These are phyloP conservation scores for Tinamus major DNA, from an alignment of 2,797 vertebrate genomes.

Conservation along the genomic window DNA sequence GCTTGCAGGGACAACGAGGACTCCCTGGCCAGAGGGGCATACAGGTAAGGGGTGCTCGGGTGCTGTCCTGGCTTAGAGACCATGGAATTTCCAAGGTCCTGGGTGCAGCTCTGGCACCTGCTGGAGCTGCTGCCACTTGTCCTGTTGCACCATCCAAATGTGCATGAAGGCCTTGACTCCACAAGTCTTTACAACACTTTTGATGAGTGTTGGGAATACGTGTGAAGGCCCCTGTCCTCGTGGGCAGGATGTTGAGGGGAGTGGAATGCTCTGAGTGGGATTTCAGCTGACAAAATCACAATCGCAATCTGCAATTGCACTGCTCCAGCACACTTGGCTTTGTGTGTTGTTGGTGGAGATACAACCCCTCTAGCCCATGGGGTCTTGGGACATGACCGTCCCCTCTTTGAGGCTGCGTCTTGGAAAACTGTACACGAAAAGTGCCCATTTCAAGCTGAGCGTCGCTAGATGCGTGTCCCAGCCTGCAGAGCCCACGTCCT, in stretches of 20 bases:
- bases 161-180: fast-evolving
- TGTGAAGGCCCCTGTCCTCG: fast-evolving
- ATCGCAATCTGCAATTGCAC: too few species aligned
- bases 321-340: background rate
- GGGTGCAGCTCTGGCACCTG: background rate
- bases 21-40: conserved; percentile 80
- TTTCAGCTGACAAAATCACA: background rate
- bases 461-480: too few species aligned
- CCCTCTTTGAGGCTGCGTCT: background rate
- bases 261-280: background rate
- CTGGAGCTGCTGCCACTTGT: background rate
- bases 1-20: conserved; percentile 85
- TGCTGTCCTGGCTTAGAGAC: background rate
- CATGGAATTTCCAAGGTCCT: fast-evolving
- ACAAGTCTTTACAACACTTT: fast-evolving
- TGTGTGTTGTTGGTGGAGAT: background rate
- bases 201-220: fast-evolving
- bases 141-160: fast-evolving
- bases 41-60: conserved; percentile 75
- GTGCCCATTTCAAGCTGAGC: background rate
- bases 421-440: background rate
- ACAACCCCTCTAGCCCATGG: background rate
- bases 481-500: background rate
- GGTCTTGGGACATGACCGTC: background rate
- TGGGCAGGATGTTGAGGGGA: background rate